These are phyloP conservation scores for Pseudobourletiella spinata DNA, from an alignment of 1,140 invertebrate genomes.

Conservation along the genomic window DNA sequence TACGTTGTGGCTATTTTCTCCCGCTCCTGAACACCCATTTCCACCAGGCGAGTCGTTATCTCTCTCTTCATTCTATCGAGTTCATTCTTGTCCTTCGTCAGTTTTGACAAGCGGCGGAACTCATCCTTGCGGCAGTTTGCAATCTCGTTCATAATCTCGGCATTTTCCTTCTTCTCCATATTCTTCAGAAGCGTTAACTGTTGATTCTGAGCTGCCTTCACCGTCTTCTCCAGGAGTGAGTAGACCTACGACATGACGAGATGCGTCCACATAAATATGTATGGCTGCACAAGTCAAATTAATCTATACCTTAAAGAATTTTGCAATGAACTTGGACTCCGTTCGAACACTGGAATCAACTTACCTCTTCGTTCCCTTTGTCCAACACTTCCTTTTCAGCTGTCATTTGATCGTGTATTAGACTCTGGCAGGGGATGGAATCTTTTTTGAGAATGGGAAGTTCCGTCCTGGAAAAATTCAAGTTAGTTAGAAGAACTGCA, in stretches of 20 bases:
- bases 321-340: not conserved
- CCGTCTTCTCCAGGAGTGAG: constrained; percentile 22
- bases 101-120: constrained; percentile 68
- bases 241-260: constrained; percentile 8
- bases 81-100: constrained; percentile 80
- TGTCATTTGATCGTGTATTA: constrained; percentile 60
- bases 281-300: not conserved
- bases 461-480: too few species aligned
- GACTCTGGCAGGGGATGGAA: constrained; percentile 49
- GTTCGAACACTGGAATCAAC: not conserved
- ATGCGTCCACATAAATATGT: not conserved
- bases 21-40: constrained; percentile 71
- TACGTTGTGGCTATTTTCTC: constrained; percentile 42
- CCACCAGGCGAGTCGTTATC: constrained; percentile 62
- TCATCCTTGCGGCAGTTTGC: constrained; percentile 73
- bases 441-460: constrained; percentile 38
- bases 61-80: constrained; percentile 67
- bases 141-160: constrained; percentile 71
- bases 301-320: not conserved
- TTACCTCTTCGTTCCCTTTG: constrained; percentile 67
- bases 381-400: constrained; percentile 70
- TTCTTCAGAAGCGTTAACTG: constrained; percentile 40
- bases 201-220: constrained; percentile 20
- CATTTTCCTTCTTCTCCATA: constrained; percentile 63
- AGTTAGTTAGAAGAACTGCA: too few species aligned